Conservation (phyloP, 2,888 invertebrate species). For the Heteropelma amictum region DNA sequence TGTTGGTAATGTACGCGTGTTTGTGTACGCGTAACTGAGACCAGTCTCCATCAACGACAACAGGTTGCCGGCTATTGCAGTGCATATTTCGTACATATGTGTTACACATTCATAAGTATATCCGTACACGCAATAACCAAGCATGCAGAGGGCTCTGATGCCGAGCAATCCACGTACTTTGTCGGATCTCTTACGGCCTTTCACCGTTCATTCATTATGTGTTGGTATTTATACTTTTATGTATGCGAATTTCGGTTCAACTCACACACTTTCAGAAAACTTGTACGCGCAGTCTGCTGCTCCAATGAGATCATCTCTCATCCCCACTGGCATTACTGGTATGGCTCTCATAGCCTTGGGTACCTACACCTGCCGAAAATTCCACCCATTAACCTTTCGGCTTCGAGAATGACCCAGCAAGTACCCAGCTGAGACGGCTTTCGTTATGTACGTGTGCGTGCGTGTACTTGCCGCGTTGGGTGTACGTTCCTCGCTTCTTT, state of each 20-base stretch:
- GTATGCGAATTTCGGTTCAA: neutral
- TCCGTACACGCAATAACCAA: neutral
- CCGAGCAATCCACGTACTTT: no score
- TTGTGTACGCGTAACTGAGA: constrained; percentile 21
- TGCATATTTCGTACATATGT: neutral
- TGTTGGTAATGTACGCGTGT: constrained; percentile 14
- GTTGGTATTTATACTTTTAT: neutral
- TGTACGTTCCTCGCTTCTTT: neutral
- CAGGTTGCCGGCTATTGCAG: constrained; percentile 41
- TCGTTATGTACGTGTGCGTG: neutral
- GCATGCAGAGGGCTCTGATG: neutral
- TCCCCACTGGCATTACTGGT: neutral
- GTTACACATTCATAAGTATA: neutral
- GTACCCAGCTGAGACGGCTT: neutral
- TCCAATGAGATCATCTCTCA: constrained; percentile 5
- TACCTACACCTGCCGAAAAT: constrained; percentile 55
- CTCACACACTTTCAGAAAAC: constrained; percentile 10
- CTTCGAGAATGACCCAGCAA: constrained; percentile 27
- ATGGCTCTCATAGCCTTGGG: constrained; percentile 3
- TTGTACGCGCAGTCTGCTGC: constrained; percentile 37
- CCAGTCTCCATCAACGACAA: constrained; percentile 28
- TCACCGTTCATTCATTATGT: neutral
- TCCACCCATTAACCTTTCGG: constrained; percentile 40
- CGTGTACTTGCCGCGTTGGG: neutral
- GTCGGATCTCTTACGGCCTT: no score